These are phyloP conservation scores for Drosophila bunnanda DNA, from an alignment of 2,888 invertebrate genomes.

Conservation along the genomic window DNA sequence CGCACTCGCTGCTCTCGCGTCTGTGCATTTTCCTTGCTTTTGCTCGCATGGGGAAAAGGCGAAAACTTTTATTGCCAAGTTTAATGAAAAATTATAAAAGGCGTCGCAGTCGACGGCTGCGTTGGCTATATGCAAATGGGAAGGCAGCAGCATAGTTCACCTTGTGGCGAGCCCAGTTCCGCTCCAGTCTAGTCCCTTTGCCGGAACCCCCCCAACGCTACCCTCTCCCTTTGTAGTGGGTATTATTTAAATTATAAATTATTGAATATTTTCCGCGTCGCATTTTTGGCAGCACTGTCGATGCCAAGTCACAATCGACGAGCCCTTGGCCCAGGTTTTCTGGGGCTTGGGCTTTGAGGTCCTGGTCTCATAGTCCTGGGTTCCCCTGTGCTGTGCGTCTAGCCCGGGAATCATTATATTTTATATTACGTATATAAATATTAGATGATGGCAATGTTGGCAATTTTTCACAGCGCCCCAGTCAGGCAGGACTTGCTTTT, in stretches of 20 bases:
- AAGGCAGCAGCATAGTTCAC: slow-evolving; percentile 70
- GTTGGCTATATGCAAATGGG: slow-evolving; percentile 65
- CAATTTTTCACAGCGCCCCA: slow-evolving; percentile 63
- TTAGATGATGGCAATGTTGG: slow-evolving; percentile 73
- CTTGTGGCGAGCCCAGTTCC: slow-evolving; percentile 54
- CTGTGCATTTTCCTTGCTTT: slow-evolving; percentile 61
- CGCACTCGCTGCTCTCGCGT: slow-evolving; percentile 32
- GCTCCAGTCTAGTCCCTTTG: slow-evolving; percentile 17
- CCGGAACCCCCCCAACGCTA: not conserved
- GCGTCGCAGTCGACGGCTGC: slow-evolving; percentile 53
- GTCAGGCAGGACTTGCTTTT: slow-evolving; percentile 9
- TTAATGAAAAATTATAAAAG: slow-evolving; percentile 83
- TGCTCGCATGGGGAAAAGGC: slow-evolving; percentile 68
- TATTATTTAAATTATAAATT: slow-evolving; percentile 80
- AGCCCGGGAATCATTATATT: slow-evolving; percentile 68
- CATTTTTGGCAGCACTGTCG: slow-evolving; percentile 55
- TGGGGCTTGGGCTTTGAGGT: not conserved
- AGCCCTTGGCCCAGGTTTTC: slow-evolving; percentile 19
- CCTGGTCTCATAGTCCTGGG: not conserved
- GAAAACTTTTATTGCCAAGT: slow-evolving; percentile 82
- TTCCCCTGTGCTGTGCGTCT: slow-evolving; percentile 10
- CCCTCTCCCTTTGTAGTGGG: slow-evolving; percentile 62
- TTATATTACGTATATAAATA: slow-evolving; percentile 77
- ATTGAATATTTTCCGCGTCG: slow-evolving; percentile 77
- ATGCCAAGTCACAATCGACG: slow-evolving; percentile 33